Percentiles rank a stretch among this genome's conserved stretches.
phyloP scores from a whole-genome alignment of 2,113 vertebrate genomes.

The Chamaetylas fuelleborni region DNA sequence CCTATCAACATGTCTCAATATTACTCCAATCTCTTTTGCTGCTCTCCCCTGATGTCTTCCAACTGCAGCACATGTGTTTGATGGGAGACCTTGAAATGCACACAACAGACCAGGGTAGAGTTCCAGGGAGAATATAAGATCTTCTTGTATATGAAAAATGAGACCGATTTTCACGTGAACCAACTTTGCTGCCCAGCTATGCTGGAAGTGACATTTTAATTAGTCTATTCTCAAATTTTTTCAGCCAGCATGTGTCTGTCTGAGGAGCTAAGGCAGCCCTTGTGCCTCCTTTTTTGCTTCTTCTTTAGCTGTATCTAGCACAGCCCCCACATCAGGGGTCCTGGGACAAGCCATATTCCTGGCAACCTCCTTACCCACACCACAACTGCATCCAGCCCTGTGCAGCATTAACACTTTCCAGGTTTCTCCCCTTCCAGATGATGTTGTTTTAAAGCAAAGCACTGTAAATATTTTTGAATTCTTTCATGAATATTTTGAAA shows the following conservation, averaged over 20 bases:
- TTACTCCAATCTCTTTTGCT: background rate
- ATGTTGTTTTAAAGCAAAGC: constrained; percentile 55
- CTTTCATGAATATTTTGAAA: constrained; percentile 67
- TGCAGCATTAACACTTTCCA: constrained; percentile 53
- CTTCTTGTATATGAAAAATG: background rate
- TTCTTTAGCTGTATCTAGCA: background rate
- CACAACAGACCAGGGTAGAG: background rate
- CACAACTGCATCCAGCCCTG: background rate
- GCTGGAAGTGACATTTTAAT: background rate
- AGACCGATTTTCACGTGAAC: background rate
- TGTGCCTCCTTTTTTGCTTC: background rate
- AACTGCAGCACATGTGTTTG: background rate
- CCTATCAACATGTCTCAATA: fast-evolving
- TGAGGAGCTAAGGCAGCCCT: background rate
- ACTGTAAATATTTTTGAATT: constrained; percentile 66
- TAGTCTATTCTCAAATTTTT: background rate
- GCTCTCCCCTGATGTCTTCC: background rate
- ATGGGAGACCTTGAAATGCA: background rate
- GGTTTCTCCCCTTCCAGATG: constrained; percentile 45
- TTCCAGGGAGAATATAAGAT: background rate
- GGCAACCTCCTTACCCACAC: background rate
- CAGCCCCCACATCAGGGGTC: background rate
- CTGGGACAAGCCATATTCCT: background rate
- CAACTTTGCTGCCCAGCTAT: background rate
- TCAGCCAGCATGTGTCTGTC: background rate